These are phyloP conservation scores for Gila orcuttii DNA, from an alignment of 2,113 vertebrate genomes.

Conservation along the genomic window DNA sequence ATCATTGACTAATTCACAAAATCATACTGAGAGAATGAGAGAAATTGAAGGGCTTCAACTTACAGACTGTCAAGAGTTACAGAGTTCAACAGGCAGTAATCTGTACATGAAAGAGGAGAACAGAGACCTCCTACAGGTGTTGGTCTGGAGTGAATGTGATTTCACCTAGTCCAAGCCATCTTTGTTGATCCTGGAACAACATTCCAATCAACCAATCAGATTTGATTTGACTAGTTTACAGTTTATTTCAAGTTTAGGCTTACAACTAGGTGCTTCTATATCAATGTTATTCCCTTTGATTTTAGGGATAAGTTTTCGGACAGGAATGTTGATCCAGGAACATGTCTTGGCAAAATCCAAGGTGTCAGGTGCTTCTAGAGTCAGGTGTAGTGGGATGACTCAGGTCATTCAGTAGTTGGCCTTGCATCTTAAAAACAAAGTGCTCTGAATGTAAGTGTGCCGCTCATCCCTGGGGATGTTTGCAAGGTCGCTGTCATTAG, in stretches of 20 bases:
- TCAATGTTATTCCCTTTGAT: too few relatives aligned
- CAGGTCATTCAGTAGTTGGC: constrained; percentile 1
- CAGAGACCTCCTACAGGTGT: constrained; percentile 16
- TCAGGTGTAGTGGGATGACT: not conserved
- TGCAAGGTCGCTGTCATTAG: constrained; percentile 19
- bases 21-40: not conserved
- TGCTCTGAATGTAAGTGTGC: constrained; percentile 17
- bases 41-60: not conserved
- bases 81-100: constrained; percentile 13
- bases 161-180: too few relatives aligned
- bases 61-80: constrained; percentile 14
- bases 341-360: too few relatives aligned
- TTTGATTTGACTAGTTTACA: too few relatives aligned
- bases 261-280: too few relatives aligned
- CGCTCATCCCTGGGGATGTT: constrained; percentile 19
- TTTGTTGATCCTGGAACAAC: too few relatives aligned
- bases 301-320: too few relatives aligned
- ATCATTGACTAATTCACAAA: not conserved
- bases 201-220: too few relatives aligned
- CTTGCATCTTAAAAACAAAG: constrained; percentile 26
- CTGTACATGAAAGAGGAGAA: not conserved
- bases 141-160: not conserved
- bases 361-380: not conserved
- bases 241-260: too few relatives aligned
- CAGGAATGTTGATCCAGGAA: too few relatives aligned